Evolutionary conservation across 2,797 vertebrate species (phyloP).

Genomic region (Anabas testudineus): DNA sequence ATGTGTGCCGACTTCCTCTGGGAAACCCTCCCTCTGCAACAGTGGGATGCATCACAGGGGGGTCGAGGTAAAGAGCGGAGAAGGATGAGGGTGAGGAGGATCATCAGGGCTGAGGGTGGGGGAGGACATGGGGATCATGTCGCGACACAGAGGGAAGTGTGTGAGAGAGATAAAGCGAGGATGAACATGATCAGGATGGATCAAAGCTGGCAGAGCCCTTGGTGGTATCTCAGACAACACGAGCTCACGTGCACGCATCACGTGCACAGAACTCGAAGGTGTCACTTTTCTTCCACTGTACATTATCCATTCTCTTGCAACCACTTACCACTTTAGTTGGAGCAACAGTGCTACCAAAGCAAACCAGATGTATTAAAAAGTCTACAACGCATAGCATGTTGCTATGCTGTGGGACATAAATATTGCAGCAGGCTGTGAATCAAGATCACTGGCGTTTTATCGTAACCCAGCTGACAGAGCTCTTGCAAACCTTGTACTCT

Average conservation of each 20-base stretch:
- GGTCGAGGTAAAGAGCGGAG: slow-evolving; percentile 44
- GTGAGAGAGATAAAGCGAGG: slow-evolving; percentile 69
- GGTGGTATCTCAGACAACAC: slow-evolving; percentile 63
- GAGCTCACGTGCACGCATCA: slow-evolving; percentile 19
- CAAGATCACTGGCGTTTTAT: slow-evolving; percentile 40
- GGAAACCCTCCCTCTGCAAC: not conserved
- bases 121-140: slow-evolving; percentile 57
- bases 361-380: slow-evolving; percentile 33
- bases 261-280: slow-evolving; percentile 33
- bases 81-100: slow-evolving; percentile 44
- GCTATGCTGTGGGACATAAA: slow-evolving; percentile 38
- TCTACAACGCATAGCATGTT: not conserved
- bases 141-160: slow-evolving; percentile 53
- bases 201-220: slow-evolving; percentile 62
- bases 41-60: slow-evolving; percentile 24
- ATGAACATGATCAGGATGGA: slow-evolving; percentile 76
- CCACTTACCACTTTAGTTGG: slow-evolving; percentile 6
- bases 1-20: slow-evolving; percentile 14
- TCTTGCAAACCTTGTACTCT: slow-evolving; percentile 39
- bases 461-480: slow-evolving; percentile 30
- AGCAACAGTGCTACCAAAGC: slow-evolving; percentile 9
- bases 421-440: slow-evolving; percentile 40
- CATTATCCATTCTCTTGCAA: slow-evolving; percentile 9
- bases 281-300: slow-evolving; percentile 27
- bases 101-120: slow-evolving; percentile 38